Conservation (phyloP, 2,797 vertebrate species). For the Fistularia tabacaria region DNA sequence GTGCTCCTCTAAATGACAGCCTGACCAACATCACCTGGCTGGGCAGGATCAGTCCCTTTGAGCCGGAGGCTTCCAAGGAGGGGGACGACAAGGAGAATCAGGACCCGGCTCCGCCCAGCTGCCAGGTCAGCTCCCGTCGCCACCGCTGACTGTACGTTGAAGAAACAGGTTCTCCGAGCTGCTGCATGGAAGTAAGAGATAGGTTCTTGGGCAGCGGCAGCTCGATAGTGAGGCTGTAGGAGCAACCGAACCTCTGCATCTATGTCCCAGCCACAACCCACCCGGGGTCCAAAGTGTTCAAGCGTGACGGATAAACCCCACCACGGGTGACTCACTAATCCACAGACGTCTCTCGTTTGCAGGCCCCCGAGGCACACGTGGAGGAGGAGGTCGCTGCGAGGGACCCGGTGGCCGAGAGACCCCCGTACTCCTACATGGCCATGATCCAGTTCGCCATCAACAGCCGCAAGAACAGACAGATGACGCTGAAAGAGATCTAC, state of each 20-base stretch:
- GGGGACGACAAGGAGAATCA: constrained; percentile 77
- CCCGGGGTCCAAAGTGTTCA: too few species aligned
- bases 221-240: too few species aligned
- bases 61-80: constrained; percentile 61
- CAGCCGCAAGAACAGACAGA: constrained; percentile 82
- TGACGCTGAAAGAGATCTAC: constrained; percentile 97
- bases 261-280: neutral
- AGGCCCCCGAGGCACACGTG: constrained; percentile 12
- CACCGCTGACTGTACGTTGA: neutral
- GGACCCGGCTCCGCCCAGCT: constrained; percentile 7
- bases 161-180: too few species aligned
- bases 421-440: constrained; percentile 96
- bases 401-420: constrained; percentile 77
- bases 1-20: constrained; percentile 79
- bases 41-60: constrained; percentile 80
- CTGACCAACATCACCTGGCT: constrained; percentile 92
- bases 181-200: too few species aligned
- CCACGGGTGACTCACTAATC: neutral
- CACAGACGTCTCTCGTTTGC: neutral
- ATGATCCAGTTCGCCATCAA: constrained; percentile 99
- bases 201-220: too few species aligned
- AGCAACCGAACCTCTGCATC: neutral
- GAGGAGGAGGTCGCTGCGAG: constrained; percentile 8
- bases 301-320: too few species aligned
- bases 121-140: constrained; percentile 47